Percentiles rank a stretch among this genome's conserved stretches.
phyloP scores from a whole-genome alignment of 2,888 invertebrate genomes.

The Troides helena region DNA sequence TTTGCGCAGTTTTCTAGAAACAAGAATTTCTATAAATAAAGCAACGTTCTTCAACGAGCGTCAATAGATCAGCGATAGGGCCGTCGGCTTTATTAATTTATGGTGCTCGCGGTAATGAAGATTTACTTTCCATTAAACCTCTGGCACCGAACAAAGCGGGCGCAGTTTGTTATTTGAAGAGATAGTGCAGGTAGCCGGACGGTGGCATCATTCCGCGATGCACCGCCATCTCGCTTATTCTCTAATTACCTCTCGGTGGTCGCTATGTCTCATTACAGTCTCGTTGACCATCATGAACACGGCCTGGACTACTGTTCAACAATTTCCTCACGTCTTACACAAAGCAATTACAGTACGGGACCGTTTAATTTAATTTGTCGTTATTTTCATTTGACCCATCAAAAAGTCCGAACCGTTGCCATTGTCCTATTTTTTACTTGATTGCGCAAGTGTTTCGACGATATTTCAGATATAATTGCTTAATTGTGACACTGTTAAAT shows the following conservation, averaged over 20 bases:
- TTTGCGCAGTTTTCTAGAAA: background rate
- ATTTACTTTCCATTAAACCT: conserved; percentile 59
- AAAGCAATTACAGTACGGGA: conserved; percentile 18
- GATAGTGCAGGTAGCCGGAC: conserved; percentile 59
- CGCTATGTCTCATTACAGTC: conserved; percentile 26
- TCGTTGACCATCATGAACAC: conserved; percentile 29
- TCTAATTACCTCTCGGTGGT: conserved; percentile 36
- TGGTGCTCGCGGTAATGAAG: conserved; percentile 65
- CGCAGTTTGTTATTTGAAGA: conserved; percentile 62
- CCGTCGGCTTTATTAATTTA: conserved; percentile 56
- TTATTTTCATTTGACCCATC: conserved; percentile 13
- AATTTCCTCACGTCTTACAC: conserved; percentile 19
- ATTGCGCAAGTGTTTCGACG: no score
- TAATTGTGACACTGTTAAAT: no score
- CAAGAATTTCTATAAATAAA: background rate
- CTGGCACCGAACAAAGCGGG: conserved; percentile 52
- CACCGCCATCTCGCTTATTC: conserved; percentile 37
- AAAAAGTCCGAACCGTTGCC: background rate
- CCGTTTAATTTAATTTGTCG: conserved; percentile 22
- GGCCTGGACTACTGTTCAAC: conserved; percentile 17
- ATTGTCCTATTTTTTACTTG: no score
- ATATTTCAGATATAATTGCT: no score
- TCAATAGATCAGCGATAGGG: conserved; percentile 63
- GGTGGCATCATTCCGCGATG: conserved; percentile 56
- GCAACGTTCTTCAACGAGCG: conserved; percentile 34